A percentile compares a stretch with the other conserved stretches of the same genome.
Conservation (phyloP, 1,140 invertebrate species). For the Acromyrmex heyeri region DNA sequence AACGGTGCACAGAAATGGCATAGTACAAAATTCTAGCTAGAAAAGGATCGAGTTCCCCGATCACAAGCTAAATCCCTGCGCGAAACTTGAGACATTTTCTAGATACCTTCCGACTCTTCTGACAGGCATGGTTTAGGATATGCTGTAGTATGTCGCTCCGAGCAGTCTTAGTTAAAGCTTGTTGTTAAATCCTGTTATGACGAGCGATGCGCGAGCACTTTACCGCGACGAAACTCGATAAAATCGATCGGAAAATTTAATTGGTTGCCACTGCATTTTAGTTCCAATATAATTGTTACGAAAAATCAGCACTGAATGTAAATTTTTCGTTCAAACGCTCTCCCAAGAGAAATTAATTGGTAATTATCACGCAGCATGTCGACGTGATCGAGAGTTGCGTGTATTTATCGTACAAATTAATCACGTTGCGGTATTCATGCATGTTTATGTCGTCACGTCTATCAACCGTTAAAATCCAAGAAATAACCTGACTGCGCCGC, state of each 20-base stretch:
- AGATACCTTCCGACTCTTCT: background rate
- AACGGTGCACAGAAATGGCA: background rate
- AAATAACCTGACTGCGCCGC: background rate
- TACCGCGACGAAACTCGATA: constrained; percentile 40
- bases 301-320: constrained; percentile 21
- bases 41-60: background rate
- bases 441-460: background rate
- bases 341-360: constrained; percentile 46
- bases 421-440: constrained; percentile 44
- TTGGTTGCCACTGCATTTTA: constrained; percentile 28
- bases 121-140: background rate
- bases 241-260: constrained; percentile 58
- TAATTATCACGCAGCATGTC: constrained; percentile 50
- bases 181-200: constrained; percentile 18
- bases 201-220: constrained; percentile 1
- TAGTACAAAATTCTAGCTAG: background rate
- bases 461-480: constrained; percentile 44
- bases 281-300: background rate
- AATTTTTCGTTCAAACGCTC: constrained; percentile 39
- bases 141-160: background rate
- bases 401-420: constrained; percentile 48
- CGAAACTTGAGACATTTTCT: constrained; percentile 1
- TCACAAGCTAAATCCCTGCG: background rate
- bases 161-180: constrained; percentile 38
- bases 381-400: constrained; percentile 15